Evolutionary conservation across 2,797 vertebrate species (phyloP).

Genomic region (Lagocephalus sceleratus): DNA sequence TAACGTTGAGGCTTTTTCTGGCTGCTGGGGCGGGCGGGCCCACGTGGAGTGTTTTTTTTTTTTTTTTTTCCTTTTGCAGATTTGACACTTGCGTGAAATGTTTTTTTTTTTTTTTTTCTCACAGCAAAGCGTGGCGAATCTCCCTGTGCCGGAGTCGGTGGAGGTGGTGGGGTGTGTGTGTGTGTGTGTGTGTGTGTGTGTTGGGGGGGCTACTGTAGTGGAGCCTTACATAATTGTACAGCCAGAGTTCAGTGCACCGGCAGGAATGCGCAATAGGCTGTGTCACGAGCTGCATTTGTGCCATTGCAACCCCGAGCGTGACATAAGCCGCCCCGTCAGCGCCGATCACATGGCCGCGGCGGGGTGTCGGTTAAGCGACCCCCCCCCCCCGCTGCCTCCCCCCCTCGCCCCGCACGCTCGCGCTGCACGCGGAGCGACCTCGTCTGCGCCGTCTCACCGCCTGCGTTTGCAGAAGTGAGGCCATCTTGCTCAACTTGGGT

Average conservation of each 20-base stretch:
- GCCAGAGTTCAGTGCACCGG: constrained; percentile 65
- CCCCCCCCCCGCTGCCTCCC: constrained; percentile 34
- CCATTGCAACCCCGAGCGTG: constrained; percentile 58
- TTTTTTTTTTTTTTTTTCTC: too few species aligned
- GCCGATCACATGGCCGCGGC: constrained; percentile 57
- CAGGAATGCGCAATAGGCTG: constrained; percentile 68
- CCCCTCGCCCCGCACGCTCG: constrained; percentile 22
- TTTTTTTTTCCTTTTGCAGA: too few species aligned
- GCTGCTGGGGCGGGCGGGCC: neutral
- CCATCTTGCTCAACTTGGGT: constrained; percentile 70
- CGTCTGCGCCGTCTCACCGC: constrained; percentile 21
- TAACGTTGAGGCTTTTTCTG: constrained; percentile 21
- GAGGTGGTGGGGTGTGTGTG: neutral
- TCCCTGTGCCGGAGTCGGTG: constrained; percentile 9
- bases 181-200: too few species aligned
- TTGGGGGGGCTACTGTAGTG: constrained; percentile 28
- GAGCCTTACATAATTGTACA: constrained; percentile 69
- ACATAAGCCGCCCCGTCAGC: constrained; percentile 59
- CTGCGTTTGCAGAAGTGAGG: constrained; percentile 68
- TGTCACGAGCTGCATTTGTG: constrained; percentile 71
- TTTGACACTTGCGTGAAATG: constrained; percentile 6
- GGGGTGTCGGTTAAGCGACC: constrained; percentile 41
- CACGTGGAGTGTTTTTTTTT: neutral
- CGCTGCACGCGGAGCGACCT: constrained; percentile 6
- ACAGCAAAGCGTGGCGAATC: constrained; percentile 3